Base-by-base conservation (phyloP, 2,797 vertebrate species). In the Phrynocephalus guinanensis region DNA sequence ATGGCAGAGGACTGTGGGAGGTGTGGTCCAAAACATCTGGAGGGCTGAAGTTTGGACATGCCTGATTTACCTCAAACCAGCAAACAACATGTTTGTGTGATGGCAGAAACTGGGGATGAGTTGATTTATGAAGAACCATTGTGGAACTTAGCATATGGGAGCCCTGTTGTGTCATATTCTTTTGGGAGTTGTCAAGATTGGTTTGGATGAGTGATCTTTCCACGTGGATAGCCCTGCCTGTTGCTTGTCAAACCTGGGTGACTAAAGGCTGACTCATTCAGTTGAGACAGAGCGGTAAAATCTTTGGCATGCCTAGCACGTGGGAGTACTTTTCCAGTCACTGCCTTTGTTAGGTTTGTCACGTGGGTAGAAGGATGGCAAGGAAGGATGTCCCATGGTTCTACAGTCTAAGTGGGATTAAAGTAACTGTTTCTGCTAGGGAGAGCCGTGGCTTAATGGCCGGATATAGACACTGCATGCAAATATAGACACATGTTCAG, bases 191-290 rank as follows among this genome's bases (percentile, higher is more conserved):
- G 52, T 9, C 52, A 50, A 38, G 72, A 24, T 72, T 30, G 1
- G 0, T 79, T n/a, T 26, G 52, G 76, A 1, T 72, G 68, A 44
- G 50, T 33, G 44, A 18, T 6, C 6, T 48, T 33, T 63, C 63
- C 76, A 79, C n/a, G 28, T 83, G 86, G 80, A 33, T 68, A 13
- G 48, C 52, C 22, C 3, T 48, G 52, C 16, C 6, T n/a, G 15
- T 15, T 28, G 4, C 52, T 72, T 66, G n/a, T 8, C 52, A 79
- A 79, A 33, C 22, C 1, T 56, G 76, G 18, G 56, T 84, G 87
- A 88, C 15, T 48, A 44, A 79, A 16, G 26, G n/a, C 1, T 73
- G 87, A 72, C 38, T 79, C 87, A 88, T 48, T 38, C 60, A 66
- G 33, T 72, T 79, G 56, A 44, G 38, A 48, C 9, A 33, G 73